A percentile compares a stretch with the other conserved stretches of the same genome.
phyloP scores from a whole-genome alignment of 2,888 invertebrate species.

The Trichopria drosophilae region DNA sequence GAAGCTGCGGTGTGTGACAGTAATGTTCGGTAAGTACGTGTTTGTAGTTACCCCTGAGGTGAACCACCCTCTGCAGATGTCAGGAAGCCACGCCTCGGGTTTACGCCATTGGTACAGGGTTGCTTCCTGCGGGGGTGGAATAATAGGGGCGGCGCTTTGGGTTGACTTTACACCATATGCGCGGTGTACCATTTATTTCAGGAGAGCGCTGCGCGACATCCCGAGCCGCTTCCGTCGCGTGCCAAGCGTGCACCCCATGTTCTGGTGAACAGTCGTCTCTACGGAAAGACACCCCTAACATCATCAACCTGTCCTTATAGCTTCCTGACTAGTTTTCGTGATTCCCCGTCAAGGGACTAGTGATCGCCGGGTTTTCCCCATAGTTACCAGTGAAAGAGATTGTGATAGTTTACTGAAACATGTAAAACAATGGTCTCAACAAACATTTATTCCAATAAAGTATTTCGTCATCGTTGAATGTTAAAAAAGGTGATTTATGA shows the following conservation, averaged over 20 bases:
- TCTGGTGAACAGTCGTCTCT: conserved; percentile 37
- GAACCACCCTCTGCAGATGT: conserved; percentile 48
- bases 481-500: no score
- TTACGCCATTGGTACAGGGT: conserved; percentile 48
- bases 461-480: no score
- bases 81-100: conserved; percentile 44
- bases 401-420: no score
- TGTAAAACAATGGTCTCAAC: no score
- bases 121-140: conserved; percentile 46
- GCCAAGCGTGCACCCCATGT: conserved; percentile 32
- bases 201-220: conserved; percentile 31
- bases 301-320: conserved; percentile 15
- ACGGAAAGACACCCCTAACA: conserved; percentile 31
- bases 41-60: conserved; percentile 58
- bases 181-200: no score
- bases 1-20: no score
- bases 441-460: no score
- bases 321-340: no score
- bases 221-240: conserved; percentile 25
- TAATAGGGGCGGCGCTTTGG: conserved; percentile 50
- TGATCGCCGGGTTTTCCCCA: no score
- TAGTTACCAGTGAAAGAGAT: no score
- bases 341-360: no score
- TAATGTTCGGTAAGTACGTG: conserved; percentile 57
- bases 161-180: conserved; percentile 34